Conservation (phyloP, 2,113 vertebrate genomes). For the Eolophus roseicapilla region DNA sequence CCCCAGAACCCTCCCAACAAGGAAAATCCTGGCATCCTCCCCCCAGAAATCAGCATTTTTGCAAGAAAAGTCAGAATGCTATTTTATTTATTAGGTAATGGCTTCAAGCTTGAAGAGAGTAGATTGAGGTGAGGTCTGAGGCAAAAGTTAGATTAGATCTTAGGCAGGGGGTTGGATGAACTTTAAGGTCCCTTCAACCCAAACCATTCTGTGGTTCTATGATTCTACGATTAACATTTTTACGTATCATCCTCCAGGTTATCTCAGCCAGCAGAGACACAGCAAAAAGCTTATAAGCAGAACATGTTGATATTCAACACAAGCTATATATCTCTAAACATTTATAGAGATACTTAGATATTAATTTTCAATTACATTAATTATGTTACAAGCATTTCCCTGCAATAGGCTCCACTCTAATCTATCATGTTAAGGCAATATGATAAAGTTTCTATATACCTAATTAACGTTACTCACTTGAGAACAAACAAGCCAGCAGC, state of each 20-base stretch:
- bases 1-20: not conserved
- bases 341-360: not conserved
- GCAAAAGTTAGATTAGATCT: not conserved
- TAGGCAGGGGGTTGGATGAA: not conserved
- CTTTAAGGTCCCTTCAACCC: not conserved
- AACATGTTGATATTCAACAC: not conserved
- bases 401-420: not conserved
- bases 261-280: not conserved
- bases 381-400: fast-evolving
- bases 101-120: not conserved
- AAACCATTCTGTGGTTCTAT: not conserved
- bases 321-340: not conserved
- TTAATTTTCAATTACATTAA: not conserved
- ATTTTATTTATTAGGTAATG: not conserved
- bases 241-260: not conserved
- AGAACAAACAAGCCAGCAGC: not conserved
- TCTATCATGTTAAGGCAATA: not conserved
- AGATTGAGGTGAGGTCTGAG: not conserved
- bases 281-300: not conserved
- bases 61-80: not conserved
- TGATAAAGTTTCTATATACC: not conserved
- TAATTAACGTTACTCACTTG: not conserved
- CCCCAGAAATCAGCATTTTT: not conserved
- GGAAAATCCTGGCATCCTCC: not conserved
- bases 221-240: not conserved